Conservation (phyloP, 2,113 vertebrate genomes). For the Phaethornis superciliosus region DNA sequence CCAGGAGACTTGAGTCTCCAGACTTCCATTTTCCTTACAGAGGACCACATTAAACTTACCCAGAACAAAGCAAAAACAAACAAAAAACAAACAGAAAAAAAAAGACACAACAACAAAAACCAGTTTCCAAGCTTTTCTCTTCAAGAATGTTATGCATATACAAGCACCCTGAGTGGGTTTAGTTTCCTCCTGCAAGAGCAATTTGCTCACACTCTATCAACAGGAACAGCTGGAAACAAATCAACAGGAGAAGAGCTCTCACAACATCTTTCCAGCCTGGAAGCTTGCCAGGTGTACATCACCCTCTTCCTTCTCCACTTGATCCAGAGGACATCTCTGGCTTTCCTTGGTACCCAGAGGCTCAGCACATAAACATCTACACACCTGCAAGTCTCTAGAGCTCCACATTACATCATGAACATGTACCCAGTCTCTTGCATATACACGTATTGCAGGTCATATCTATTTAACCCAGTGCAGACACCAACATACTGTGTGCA, state of each 20-base stretch:
- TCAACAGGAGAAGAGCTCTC: background rate
- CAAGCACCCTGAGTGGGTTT: background rate
- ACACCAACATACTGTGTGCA: rapidly evolving
- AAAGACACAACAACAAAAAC: slow-evolving; percentile 8
- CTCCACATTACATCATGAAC: background rate
- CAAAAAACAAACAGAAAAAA: too few relatives aligned
- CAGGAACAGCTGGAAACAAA: background rate
- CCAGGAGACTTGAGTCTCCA: slow-evolving; percentile 58
- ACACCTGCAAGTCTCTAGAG: background rate
- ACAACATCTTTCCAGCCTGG: background rate
- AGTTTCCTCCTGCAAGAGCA: background rate
- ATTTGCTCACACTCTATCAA: background rate
- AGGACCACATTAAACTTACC: slow-evolving; percentile 25
- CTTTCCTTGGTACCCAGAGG: background rate
- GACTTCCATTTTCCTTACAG: slow-evolving; percentile 51
- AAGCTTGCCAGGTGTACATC: background rate
- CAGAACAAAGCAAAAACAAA: background rate
- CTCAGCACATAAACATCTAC: background rate
- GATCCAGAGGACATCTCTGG: background rate
- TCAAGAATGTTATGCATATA: background rate
- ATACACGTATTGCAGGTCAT: too few relatives aligned
- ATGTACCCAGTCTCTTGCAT: rapidly evolving
- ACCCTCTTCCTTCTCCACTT: background rate
- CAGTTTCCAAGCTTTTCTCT: slow-evolving; percentile 3
- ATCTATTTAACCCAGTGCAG: background rate